Conservation (phyloP, 1,140 invertebrate genomes). For the Paraescarpia echinospica region DNA sequence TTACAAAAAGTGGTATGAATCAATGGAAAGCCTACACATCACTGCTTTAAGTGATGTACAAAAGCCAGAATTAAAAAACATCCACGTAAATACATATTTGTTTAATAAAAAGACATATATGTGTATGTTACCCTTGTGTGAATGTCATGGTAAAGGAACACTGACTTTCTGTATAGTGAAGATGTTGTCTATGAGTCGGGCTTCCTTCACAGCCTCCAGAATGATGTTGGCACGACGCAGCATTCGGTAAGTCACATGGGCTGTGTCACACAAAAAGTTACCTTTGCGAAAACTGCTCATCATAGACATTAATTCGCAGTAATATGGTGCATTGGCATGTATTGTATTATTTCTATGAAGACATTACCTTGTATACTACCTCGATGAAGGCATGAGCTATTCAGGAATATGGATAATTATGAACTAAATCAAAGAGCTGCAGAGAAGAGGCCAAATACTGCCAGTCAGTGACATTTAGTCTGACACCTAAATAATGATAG, state of each 20-base stretch:
- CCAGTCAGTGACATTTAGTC: no score
- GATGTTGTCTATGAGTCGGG: slow-evolving; percentile 64
- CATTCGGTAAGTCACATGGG: slow-evolving; percentile 58
- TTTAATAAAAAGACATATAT: slow-evolving; percentile 18
- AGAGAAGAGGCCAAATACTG: no score
- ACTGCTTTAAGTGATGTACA: neutral
- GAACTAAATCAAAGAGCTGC: no score
- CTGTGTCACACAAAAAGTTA: slow-evolving; percentile 19
- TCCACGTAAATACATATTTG: slow-evolving; percentile 9
- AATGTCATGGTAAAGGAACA: neutral
- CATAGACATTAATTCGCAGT: neutral
- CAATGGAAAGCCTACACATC: neutral
- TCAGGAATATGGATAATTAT: neutral
- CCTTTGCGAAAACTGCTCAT: neutral
- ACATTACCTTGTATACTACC: no score
- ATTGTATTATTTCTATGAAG: neutral
- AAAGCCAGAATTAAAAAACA: neutral
- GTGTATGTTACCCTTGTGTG: slow-evolving; percentile 11
- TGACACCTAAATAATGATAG: no score
- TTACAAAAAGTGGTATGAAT: neutral
- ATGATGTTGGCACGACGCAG: slow-evolving; percentile 66
- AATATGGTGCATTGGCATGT: neutral
- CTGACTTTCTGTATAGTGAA: slow-evolving; percentile 53
- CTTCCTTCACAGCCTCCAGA: slow-evolving; percentile 63
- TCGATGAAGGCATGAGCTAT: neutral